phyloP scores from a whole-genome alignment of 2,113 vertebrate genomes.

The Microtus ochrogaster region DNA sequence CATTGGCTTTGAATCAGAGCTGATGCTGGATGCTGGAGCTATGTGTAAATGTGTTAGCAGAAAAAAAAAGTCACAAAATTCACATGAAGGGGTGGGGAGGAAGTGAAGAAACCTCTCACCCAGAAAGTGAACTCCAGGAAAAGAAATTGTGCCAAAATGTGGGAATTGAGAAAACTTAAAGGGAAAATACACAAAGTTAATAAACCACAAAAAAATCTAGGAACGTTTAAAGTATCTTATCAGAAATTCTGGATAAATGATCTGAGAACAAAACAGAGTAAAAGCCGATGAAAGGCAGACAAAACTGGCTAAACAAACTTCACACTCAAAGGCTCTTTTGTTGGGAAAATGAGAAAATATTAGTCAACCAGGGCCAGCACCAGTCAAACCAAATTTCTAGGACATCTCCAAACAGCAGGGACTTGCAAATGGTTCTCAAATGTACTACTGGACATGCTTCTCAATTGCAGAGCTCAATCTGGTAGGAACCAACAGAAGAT shows the following conservation, averaged over 20 bases:
- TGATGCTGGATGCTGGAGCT: constrained; percentile 30
- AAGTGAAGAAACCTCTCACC: constrained; percentile 15
- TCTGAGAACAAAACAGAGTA: constrained; percentile 21
- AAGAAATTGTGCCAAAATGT: constrained; percentile 40
- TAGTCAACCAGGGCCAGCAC: not conserved
- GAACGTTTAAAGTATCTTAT: constrained; percentile 35
- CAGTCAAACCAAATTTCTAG: not conserved
- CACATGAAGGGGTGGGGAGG: not conserved
- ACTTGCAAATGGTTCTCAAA: not conserved
- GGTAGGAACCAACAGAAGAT: not conserved
- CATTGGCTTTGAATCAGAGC: constrained; percentile 6
- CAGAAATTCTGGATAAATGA: constrained; percentile 47
- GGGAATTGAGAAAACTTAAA: not conserved
- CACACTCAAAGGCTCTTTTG: not conserved
- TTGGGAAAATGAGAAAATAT: not conserved
- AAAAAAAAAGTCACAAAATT: constrained; percentile 11
- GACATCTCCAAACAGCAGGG: not conserved
- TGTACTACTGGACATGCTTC: not conserved
- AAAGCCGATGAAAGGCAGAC: constrained; percentile 9
- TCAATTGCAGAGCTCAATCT: not conserved
- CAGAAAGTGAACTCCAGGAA: constrained; percentile 38
- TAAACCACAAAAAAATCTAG: not conserved
- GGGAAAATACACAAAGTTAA: constrained; percentile 9
- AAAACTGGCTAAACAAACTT: not conserved
- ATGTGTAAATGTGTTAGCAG: not conserved